These are phyloP conservation scores for Ciconia maguari DNA, from an alignment of 2,113 vertebrate genomes.

Conservation along the genomic window DNA sequence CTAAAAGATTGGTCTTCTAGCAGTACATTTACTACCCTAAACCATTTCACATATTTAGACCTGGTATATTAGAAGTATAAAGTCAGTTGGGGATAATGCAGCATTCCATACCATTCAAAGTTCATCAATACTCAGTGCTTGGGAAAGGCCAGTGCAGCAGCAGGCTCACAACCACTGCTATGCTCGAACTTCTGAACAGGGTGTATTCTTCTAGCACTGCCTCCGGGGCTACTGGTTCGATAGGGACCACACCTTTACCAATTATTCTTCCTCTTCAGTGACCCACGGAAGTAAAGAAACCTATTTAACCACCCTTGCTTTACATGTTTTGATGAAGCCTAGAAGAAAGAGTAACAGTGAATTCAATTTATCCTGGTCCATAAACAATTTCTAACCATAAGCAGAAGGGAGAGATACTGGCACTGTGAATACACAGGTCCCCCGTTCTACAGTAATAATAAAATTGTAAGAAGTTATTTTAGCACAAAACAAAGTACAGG, in stretches of 20 bases:
- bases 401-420: neutral
- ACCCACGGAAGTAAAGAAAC: neutral
- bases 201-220: neutral
- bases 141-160: neutral
- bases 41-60: neutral
- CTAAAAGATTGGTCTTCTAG: neutral
- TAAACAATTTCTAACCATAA: neutral
- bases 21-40: neutral
- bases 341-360: neutral
- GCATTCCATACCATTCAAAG: neutral
- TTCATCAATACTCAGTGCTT: rapidly evolving
- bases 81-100: neutral
- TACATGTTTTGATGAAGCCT: neutral
- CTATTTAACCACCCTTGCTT: neutral
- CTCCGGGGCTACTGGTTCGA: neutral
- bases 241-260: neutral
- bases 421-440: rapidly evolving
- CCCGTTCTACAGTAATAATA: neutral
- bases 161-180: neutral
- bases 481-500: neutral
- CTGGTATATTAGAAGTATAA: neutral
- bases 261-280: neutral
- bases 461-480: neutral
- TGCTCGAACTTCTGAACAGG: neutral
- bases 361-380: neutral